Evolutionary conservation across 2,888 invertebrate genomes (phyloP), one percentile per base, ranked within the genome.

Genomic region (Ectropis crepuscularia): DNA sequence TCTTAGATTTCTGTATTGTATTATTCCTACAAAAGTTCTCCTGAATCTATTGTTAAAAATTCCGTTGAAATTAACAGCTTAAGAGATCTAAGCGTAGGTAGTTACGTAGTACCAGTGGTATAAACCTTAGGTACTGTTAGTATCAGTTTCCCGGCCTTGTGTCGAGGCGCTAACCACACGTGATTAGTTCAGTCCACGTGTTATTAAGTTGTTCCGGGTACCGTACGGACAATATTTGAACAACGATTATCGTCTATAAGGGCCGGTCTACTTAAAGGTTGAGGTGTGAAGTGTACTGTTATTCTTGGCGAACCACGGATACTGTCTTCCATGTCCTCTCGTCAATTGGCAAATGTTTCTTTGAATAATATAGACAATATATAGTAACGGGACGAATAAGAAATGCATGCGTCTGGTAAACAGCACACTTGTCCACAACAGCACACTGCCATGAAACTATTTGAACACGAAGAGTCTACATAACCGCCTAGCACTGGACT

Each of bases 101-200:
- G 16, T 28, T 28, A 28, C 16, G 1, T 28, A 28, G 16, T 28
- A 28, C 6, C 6, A 28, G 36, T 48, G 36, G 11, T 49, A 36
- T 39, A 41, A 38, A 37, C 38, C 36, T 42, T 42, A 73, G 49
- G 49, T 49, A 49, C 65, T 62, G 70, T 77, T 75, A 68, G 5
- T 36, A 54, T 48, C 48, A 43, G 63, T 57, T 53, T 53, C 74
- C 71, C 70, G 63, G 47, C 61, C 57, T 48, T 55, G 60, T 69
- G 69, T 70, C 54, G 67, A 73, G 71, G 73, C 70, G 78, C 67
- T 76, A 82, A 84, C 59, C 72, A 73, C 42, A 65, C 55, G 63
- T 77, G 76, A 82, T 81, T 76, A 79, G 74, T 70, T 74, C 67
- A 66, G 69, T 67, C 72, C 71, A 73, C 71, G 67, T 71, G 73